Evolutionary conservation across 2,113 vertebrate species (phyloP), one percentile per base, ranked within the genome.

Genomic region (Dendrocopos noguchii): DNA sequence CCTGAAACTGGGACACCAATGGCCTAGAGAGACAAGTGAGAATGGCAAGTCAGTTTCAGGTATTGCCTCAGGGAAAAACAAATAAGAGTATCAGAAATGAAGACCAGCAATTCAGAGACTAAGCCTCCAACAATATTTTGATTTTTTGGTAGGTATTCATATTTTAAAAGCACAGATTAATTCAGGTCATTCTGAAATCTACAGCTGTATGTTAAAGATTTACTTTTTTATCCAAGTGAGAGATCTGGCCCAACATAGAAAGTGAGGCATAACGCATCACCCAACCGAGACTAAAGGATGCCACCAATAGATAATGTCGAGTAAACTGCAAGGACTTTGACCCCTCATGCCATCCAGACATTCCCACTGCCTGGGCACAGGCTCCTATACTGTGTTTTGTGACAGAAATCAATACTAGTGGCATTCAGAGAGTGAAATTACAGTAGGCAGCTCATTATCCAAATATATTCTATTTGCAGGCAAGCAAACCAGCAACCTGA

Each of bases 1-100:
- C 15, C 67, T 11, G 20, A 39, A 47, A 19, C 2, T 17, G 19
- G 63, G 33, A 29, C 75, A 39, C 27, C 39, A 50, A 6, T 1
- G 15, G 22, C 60, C 17, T 78, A 36, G 28, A 29, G 29, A 75
- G 21, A 71, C 10, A 28, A 1, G 0, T 5, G 15, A n/a, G n/a
- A 74, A 59, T 0, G 7, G 6, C 0, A 1, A 17, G 16, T 0
- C 29, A 18, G 5, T 4, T n/a, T 22, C 44, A 65, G 11, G 15
- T 15, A 57, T 7, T 14, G 15, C 55, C 55, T 8, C 1, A 4
- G 2, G 19, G 44, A 4, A 80, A 77, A 57, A 52, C 14, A 70
- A 36, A 15, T n/a, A 10, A 36, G 4, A 4, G 9, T 27, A 17
- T 6, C 56, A 42, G 4, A 47, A 44, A 71, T 7, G 15, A 75